A percentile compares a stretch with the other conserved stretches of the same genome.
Conservation (phyloP, 2,113 vertebrate genomes). For the Corynorhinus townsendii region DNA sequence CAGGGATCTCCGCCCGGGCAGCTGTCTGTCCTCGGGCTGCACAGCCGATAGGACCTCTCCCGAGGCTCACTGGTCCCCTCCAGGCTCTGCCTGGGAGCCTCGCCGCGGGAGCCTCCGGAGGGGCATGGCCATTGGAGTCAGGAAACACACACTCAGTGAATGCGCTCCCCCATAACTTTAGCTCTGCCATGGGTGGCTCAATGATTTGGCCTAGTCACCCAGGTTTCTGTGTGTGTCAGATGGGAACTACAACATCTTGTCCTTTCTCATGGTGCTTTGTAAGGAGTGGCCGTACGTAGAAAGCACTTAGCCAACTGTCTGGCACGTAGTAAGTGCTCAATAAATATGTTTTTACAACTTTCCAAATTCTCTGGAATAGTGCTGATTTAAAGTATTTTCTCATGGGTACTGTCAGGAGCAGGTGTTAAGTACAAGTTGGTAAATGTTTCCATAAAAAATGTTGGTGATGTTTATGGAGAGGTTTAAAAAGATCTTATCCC, state of each 20-base stretch:
- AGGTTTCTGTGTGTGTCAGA: background rate
- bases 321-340: background rate
- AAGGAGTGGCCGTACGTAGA: background rate
- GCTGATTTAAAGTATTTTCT: background rate
- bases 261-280: background rate
- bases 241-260: background rate
- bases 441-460: background rate
- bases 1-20: background rate
- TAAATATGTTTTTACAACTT: background rate
- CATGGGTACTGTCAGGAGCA: background rate
- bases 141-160: fast-evolving
- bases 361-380: background rate
- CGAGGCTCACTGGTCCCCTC: background rate
- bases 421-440: background rate
- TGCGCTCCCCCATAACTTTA: background rate
- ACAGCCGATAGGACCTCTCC: too few relatives aligned
- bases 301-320: too few relatives aligned
- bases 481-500: background rate
- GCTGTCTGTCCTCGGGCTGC: background rate
- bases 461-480: background rate
- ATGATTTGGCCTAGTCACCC: background rate
- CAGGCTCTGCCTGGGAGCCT: background rate
- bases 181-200: background rate
- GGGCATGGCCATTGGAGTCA: fast-evolving
- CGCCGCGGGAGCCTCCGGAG: background rate